Evolutionary conservation across 2,888 invertebrate genomes (phyloP).

Genomic region (Buathra laborator): DNA sequence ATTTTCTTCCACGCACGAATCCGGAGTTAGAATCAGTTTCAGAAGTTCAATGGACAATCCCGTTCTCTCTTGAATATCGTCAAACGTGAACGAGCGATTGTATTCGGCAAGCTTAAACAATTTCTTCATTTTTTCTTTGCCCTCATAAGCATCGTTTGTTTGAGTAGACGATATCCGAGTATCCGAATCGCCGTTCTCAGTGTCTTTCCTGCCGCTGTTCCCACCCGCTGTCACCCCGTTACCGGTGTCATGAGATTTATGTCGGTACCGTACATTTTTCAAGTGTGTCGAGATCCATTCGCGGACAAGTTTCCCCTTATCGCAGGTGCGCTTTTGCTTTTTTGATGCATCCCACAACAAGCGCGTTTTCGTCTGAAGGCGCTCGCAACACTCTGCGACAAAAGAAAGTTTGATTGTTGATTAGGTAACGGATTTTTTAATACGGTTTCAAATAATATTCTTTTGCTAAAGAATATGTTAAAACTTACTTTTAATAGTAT

Average conservation of each 20-base stretch:
- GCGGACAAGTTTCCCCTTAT: no score
- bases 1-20: not conserved
- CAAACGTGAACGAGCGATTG: not conserved
- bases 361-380: not conserved
- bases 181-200: not conserved
- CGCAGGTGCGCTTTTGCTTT: no score
- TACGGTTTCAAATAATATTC: not conserved
- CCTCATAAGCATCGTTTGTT: not conserved
- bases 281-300: not conserved
- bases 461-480: not conserved
- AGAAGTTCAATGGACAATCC: slow-evolving; percentile 1
- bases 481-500: slow-evolving; percentile 6
- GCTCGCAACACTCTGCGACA: not conserved
- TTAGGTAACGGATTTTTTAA: not conserved
- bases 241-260: not conserved
- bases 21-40: not conserved
- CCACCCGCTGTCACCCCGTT: not conserved
- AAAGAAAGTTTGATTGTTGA: not conserved
- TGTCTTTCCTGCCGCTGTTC: not conserved
- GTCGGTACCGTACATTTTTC: not conserved
- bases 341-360: no score
- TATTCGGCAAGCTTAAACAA: not conserved
- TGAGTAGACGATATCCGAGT: not conserved
- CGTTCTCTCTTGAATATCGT: slow-evolving; percentile 8
- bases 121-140: not conserved